Evolutionary conservation across 2,888 invertebrate species (phyloP), one percentile per base, ranked within the genome.

Genomic region (Miltochrista miniata): DNA sequence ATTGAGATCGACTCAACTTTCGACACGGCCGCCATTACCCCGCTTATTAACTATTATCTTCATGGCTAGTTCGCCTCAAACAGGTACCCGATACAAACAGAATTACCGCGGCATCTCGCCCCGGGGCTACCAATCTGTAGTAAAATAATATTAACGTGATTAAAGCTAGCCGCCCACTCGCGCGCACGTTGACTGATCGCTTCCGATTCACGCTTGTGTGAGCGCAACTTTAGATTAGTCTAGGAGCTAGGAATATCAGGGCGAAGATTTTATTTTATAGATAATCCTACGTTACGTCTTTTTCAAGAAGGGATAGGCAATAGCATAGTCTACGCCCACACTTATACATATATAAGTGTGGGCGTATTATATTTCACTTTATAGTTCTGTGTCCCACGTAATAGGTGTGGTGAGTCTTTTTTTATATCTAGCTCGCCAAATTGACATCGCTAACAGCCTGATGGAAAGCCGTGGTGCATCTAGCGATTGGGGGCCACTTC

Each of bases 181-280:
- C 64, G 45, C 18, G 47, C 51, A 44, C 59, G 48, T 51, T 68
- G 69, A 69, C 59, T 41, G 69, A 69, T 69, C 55, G 56, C 67
- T 69, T 69, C 69, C 69, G 67, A 64, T 56, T 50, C 51, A 56
- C 50, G 51, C 42, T 33, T 34, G 42, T 48, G 60, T 47, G 47
- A 38, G 42, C 40, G 45, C 45, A 35, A 10, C 13, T 43, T 7
- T 43, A 18, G 33, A 37, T 14, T 47, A 51, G 42, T n/a, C 37
- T 15, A 29, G 12, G 51, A 47, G 51, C 47, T 51, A 15, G 30
- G n/a, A n/a, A n/a, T n/a, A n/a, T n/a, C n/a, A n/a, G n/a, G n/a
- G n/a, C n/a, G n/a, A n/a, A n/a, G n/a, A n/a, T n/a, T n/a, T n/a
- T n/a, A n/a, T n/a, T n/a, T n/a, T n/a, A n/a, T n/a, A n/a, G n/a